Evolutionary conservation across 2,113 vertebrate genomes (phyloP).

Genomic region (Beaufortia kweichowensis): DNA sequence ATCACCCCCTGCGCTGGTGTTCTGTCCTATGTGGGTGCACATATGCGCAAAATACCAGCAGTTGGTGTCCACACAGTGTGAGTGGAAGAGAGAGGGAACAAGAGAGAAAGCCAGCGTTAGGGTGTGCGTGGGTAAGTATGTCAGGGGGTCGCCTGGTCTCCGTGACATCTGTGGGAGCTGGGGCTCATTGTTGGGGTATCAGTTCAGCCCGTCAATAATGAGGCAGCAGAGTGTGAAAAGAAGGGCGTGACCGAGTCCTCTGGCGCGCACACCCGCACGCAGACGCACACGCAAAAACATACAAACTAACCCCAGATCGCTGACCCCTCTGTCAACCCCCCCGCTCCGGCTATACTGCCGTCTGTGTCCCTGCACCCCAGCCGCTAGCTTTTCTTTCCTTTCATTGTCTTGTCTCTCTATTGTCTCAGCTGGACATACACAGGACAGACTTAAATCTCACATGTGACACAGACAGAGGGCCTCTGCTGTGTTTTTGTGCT

Average conservation of each 20-base stretch:
- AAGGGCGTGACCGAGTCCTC: conserved; percentile 73
- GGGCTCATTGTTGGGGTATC: conserved; percentile 74
- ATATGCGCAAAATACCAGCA: conserved; percentile 46
- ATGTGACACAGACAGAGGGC: conserved; percentile 13
- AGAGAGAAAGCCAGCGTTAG: conserved; percentile 35
- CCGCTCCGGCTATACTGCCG: conserved; percentile 59
- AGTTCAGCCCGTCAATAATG: conserved; percentile 75
- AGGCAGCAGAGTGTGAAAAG: conserved; percentile 73
- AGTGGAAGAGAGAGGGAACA: conserved; percentile 54
- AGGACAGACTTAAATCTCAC: conserved; percentile 57
- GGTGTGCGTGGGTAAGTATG: conserved; percentile 38
- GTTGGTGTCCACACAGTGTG: conserved; percentile 59
- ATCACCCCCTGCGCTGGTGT: conserved; percentile 52
- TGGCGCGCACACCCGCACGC: conserved; percentile 41
- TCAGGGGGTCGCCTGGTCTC: conserved; percentile 49
- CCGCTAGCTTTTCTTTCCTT: conserved; percentile 44
- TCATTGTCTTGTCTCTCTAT: conserved; percentile 65
- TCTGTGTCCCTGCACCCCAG: conserved; percentile 54
- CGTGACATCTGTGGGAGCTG: conserved; percentile 62
- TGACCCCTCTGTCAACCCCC: conserved; percentile 61
- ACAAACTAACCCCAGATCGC: conserved; percentile 57
- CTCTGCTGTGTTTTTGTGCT: background rate
- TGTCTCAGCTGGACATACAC: conserved; percentile 68
- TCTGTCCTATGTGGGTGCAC: conserved; percentile 30
- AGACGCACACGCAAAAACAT: conserved; percentile 42